A percentile compares a stretch with the other conserved stretches of the same genome.
phyloP scores from a whole-genome alignment of 2,113 vertebrate species.

The Oxyura jamaicensis region DNA sequence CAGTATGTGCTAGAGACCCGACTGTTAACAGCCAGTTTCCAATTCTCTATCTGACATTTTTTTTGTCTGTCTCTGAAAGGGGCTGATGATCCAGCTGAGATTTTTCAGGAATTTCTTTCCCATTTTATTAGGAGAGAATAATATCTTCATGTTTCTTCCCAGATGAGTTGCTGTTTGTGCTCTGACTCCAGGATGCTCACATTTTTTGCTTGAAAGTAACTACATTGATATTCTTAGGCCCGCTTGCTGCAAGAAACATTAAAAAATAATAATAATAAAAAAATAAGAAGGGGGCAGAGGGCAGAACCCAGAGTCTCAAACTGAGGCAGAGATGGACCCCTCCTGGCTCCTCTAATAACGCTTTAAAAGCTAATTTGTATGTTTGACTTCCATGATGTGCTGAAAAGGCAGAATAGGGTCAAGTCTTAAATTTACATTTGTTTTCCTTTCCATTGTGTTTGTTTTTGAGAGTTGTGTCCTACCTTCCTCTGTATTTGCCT shows the following conservation, averaged over 20 bases:
- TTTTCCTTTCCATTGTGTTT: background rate
- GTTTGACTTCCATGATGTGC: background rate
- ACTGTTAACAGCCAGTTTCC: background rate
- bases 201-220: background rate
- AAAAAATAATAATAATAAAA: background rate
- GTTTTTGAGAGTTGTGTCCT: background rate
- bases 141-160: background rate
- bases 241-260: background rate
- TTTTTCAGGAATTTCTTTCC: background rate
- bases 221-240: background rate
- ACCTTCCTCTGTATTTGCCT: background rate
- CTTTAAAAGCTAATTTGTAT: background rate
- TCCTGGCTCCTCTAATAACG: background rate
- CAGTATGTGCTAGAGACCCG: background rate
- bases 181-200: background rate
- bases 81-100: background rate
- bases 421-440: background rate
- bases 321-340: background rate
- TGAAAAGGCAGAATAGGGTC: constrained; percentile 6
- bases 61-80: background rate
- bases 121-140: background rate
- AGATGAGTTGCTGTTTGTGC: background rate
- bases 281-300: background rate
- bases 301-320: background rate
- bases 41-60: background rate